phyloP scores from a whole-genome alignment of 1,140 invertebrate species.

The Drosophila varians region DNA sequence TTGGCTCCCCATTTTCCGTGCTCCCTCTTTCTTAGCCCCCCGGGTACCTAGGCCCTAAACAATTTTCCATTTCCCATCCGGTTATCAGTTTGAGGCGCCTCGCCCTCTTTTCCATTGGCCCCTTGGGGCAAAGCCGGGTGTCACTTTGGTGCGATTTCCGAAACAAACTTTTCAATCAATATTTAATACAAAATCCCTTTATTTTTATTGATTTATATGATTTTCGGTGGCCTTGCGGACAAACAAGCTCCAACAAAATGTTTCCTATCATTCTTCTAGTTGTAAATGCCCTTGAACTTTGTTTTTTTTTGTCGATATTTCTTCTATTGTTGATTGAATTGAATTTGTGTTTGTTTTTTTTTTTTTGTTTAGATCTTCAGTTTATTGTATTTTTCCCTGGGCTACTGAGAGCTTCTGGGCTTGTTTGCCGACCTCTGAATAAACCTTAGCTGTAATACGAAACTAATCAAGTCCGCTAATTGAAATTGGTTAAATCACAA shows the following conservation, averaged over 20 bases:
- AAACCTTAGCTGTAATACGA: conserved; percentile 15
- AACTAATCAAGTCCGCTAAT: conserved; percentile 23
- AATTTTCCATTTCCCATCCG: background rate
- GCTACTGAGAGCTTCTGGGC: conserved; percentile 5
- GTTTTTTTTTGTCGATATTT: background rate
- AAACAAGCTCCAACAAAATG: conserved; percentile 16
- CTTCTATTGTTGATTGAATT: conserved; percentile 19
- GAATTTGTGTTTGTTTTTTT: conserved; percentile 7
- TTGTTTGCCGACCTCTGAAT: conserved; percentile 38
- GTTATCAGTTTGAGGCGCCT: too few relatives aligned
- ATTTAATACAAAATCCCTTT: conserved; percentile 49
- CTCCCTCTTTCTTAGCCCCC: background rate
- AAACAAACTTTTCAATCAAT: conserved; percentile 58
- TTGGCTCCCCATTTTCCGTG: conserved; percentile 1
- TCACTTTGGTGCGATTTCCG: conserved; percentile 46
- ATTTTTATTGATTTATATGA: conserved; percentile 63
- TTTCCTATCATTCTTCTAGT: conserved; percentile 22
- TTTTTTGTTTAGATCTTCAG: background rate
- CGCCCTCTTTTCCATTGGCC: too few relatives aligned
- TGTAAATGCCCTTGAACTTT: conserved; percentile 60
- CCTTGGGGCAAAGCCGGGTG: too few relatives aligned
- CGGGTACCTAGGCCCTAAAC: background rate
- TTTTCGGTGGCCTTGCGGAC: conserved; percentile 35
- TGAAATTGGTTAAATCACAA: too few relatives aligned
- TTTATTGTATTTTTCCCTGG: background rate